Evolutionary conservation across 1,140 invertebrate species (phyloP).

Genomic region (Dendroctonus valens): DNA sequence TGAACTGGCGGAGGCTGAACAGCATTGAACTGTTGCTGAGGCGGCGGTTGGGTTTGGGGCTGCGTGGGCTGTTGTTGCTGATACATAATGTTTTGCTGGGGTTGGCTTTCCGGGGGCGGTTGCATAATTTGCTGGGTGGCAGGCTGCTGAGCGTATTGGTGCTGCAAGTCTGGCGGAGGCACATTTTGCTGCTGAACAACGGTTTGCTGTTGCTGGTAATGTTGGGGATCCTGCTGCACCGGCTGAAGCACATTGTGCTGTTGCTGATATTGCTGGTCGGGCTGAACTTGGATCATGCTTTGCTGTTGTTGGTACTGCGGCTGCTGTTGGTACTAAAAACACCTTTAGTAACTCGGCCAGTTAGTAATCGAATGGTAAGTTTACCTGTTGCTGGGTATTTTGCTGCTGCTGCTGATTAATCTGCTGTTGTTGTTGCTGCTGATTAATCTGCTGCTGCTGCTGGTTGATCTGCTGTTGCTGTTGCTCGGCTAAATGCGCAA

Average conservation of each 20-base stretch:
- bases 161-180: conserved; percentile 39
- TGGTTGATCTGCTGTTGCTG: conserved; percentile 51
- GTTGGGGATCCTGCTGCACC: conserved; percentile 46
- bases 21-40: conserved; percentile 26
- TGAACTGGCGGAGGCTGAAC: conserved; percentile 43
- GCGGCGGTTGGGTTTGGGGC: conserved; percentile 40
- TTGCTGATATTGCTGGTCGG: conserved; percentile 39
- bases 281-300: conserved; percentile 37
- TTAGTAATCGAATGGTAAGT: background rate
- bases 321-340: conserved; percentile 7
- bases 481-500: conserved; percentile 20
- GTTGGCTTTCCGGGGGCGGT: conserved; percentile 16
- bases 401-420: conserved; percentile 50
- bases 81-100: conserved; percentile 40
- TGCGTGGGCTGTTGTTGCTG: conserved; percentile 39
- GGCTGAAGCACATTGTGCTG: conserved; percentile 41
- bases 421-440: conserved; percentile 25
- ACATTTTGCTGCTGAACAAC: conserved; percentile 47
- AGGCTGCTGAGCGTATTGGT: conserved; percentile 48
- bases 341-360: background rate
- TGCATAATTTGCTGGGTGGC: conserved; percentile 44
- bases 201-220: conserved; percentile 42
- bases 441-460: conserved; percentile 49
- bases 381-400: conserved; percentile 48
- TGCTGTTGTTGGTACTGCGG: conserved; percentile 50